Base-by-base conservation (phyloP, 2,797 vertebrate species). In the Phrynocephalus guinanensis region DNA sequence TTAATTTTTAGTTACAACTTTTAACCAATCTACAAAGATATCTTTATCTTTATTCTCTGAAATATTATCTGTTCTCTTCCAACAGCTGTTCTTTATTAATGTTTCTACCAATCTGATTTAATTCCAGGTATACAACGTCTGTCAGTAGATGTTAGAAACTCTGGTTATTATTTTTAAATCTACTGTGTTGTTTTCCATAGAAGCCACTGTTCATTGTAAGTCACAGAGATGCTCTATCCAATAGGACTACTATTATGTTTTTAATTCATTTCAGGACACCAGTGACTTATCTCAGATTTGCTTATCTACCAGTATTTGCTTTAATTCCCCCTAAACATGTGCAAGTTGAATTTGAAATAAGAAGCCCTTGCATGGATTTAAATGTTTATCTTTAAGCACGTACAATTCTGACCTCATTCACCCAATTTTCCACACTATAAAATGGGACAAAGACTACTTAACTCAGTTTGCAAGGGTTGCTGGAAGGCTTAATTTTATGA, bases 381-480 rank as follows among this genome's bases (percentile, higher is more conserved):
- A 83, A 86, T 83, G 60, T 82, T 60, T 91, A 50, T 56, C 63
- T 87, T 83, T 66, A 72, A 56, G 38, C 38, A 81, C 72, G 18
- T 63, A 83, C 79, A 78, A 68, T 76, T 81, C 33, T 87, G 82
- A 84, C 78, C 48, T 77, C 60, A 72, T 33, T 84, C n/a, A 84
- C 56, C 30, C 77, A 88, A 79, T 81, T 86, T 86, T 50, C 72
- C 48, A 78, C n/a, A 33, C 60, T 86, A 79, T 81, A 83, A 60
- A 87, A 83, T 81, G 56, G 82, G 80, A 60, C 67, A 72, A 82
- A 82, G 44, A 73, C 66, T 85, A 85, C 66, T 91, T 91, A 88
- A 83, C 63, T 79, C 30, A 63, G 80, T 28, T 75, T 38, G 44
- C 66, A 48, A 26, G 16, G 60, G 33, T 71, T 73, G 20, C 77